Percentiles rank a stretch among this genome's conserved stretches.
phyloP scores from a whole-genome alignment of 2,888 invertebrate species.

The Plebejus anna region DNA sequence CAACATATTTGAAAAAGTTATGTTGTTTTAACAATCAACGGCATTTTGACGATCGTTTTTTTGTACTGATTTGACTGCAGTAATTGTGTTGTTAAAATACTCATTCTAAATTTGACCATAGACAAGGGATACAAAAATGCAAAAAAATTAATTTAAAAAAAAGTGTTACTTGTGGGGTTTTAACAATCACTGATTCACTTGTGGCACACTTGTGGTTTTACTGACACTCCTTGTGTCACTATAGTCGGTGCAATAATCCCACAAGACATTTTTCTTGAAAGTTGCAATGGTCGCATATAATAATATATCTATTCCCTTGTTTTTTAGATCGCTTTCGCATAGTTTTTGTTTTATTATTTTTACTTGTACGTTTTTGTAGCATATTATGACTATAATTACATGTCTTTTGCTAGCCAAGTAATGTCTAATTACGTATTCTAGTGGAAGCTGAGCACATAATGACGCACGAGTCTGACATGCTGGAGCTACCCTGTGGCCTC shows the following conservation, averaged over 20 bases:
- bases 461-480: constrained; percentile 84
- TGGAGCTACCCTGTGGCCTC: constrained; percentile 86
- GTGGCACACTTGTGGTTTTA: too few relatives aligned
- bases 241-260: too few relatives aligned
- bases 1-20: not conserved
- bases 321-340: too few relatives aligned
- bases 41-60: not conserved
- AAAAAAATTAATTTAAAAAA: too few relatives aligned
- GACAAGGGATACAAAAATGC: too few relatives aligned
- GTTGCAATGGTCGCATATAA: too few relatives aligned
- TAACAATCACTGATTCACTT: too few relatives aligned
- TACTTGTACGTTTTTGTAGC: not conserved
- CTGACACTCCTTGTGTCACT: too few relatives aligned
- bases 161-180: too few relatives aligned
- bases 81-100: not conserved
- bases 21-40: not conserved
- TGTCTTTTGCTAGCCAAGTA: not conserved
- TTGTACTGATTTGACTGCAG: constrained; percentile 1
- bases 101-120: too few relatives aligned
- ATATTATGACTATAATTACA: not conserved
- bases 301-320: too few relatives aligned
- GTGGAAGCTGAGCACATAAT: constrained; percentile 90
- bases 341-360: not conserved
- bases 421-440: constrained; percentile 42
- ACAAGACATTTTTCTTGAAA: too few relatives aligned